These are phyloP conservation scores for Capitulum mitella DNA, from an alignment of 2,888 invertebrate genomes.

Conservation along the genomic window DNA sequence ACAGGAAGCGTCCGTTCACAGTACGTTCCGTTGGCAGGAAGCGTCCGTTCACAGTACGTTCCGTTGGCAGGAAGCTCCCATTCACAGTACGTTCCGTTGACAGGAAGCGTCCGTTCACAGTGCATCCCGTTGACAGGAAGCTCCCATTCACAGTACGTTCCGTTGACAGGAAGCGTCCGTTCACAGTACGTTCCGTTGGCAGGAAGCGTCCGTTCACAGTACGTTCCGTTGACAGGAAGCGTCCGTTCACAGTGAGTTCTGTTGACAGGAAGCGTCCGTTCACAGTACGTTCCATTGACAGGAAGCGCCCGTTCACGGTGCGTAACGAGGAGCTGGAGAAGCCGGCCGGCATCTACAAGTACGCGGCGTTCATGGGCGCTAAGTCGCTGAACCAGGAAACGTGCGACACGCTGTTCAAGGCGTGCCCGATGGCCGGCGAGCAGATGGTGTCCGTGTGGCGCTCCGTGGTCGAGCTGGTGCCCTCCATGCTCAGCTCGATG, in stretches of 20 bases:
- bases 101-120: too few relatives aligned
- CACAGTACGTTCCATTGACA: neutral
- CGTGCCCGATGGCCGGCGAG: neutral
- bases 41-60: too few relatives aligned
- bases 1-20: too few relatives aligned
- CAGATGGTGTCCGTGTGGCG: slow-evolving; percentile 24
- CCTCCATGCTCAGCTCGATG: slow-evolving; percentile 15
- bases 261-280: neutral
- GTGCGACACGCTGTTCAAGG: slow-evolving; percentile 7
- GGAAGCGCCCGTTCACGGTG: slow-evolving; percentile 15
- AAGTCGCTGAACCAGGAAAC: slow-evolving; percentile 20
- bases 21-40: too few relatives aligned
- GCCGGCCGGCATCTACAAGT: slow-evolving; percentile 19
- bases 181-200: neutral
- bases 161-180: neutral
- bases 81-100: too few relatives aligned
- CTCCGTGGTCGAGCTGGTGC: slow-evolving; percentile 16
- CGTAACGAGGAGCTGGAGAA: slow-evolving; percentile 20
- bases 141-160: neutral
- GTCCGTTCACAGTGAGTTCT: neutral
- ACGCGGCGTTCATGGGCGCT: slow-evolving; percentile 23
- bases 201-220: neutral
- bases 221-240: neutral
- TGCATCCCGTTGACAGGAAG: too few relatives aligned
- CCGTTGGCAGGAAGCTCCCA: too few relatives aligned